Evolutionary conservation across 2,888 invertebrate genomes (phyloP).

Genomic region (Drosophila ezoana): DNA sequence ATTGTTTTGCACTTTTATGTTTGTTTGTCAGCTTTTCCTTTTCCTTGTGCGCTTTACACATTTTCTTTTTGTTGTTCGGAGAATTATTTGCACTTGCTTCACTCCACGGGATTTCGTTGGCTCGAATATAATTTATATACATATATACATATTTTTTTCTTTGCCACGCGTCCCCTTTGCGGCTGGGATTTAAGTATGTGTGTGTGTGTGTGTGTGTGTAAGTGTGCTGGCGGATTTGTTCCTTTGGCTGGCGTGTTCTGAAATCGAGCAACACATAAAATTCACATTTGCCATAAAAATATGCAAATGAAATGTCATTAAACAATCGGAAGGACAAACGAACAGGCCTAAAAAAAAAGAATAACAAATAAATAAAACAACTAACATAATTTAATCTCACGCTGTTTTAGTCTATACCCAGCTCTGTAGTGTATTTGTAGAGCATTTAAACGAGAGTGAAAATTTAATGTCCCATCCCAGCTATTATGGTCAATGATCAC

Average conservation of each 20-base stretch:
- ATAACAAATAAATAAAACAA: constrained; percentile 4
- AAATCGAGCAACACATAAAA: constrained; percentile 70
- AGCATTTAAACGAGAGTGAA: background rate
- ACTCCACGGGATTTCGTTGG: constrained; percentile 56
- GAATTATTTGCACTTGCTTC: constrained; percentile 54
- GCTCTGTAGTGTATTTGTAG: background rate
- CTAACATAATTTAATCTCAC: constrained; percentile 25
- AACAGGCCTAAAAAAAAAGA: constrained; percentile 28
- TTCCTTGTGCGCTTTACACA: constrained; percentile 24
- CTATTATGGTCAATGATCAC: too few species aligned
- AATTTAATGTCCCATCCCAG: too few species aligned
- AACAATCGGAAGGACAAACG: constrained; percentile 70
- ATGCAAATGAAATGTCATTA: constrained; percentile 78
- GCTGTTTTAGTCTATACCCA: background rate
- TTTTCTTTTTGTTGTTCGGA: constrained; percentile 23
- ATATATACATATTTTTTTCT: constrained; percentile 7
- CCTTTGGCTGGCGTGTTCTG: constrained; percentile 46
- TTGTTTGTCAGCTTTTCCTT: constrained; percentile 39
- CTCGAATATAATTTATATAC: constrained; percentile 32
- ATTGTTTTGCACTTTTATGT: constrained; percentile 71
- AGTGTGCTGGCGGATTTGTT: constrained; percentile 35
- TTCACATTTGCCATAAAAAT: constrained; percentile 65
- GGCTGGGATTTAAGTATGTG: constrained; percentile 17
- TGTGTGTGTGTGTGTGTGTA: background rate
- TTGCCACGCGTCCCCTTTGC: constrained; percentile 36